A percentile compares a stretch with the other conserved stretches of the same genome.
These are phyloP conservation scores for Drosophila subquinaria DNA, from an alignment of 2,888 invertebrate genomes.

Conservation along the genomic window DNA sequence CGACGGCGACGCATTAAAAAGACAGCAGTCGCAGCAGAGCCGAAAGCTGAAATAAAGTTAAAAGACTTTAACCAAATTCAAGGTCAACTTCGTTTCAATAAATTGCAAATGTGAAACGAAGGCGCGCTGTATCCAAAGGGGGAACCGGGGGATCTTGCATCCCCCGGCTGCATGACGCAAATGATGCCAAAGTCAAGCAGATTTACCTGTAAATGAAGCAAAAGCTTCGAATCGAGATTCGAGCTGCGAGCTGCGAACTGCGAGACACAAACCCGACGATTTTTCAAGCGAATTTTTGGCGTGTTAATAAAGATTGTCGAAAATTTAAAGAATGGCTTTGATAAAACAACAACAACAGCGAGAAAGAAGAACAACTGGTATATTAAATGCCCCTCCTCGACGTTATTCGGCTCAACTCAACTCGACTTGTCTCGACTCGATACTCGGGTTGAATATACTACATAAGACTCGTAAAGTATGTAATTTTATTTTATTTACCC, in stretches of 20 bases:
- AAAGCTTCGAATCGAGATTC: slow-evolving; percentile 17
- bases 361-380: slow-evolving; percentile 63
- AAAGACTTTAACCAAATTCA: slow-evolving; percentile 82
- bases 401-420: not conserved
- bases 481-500: slow-evolving; percentile 59
- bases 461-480: slow-evolving; percentile 51
- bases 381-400: slow-evolving; percentile 51
- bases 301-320: slow-evolving; percentile 69
- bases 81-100: slow-evolving; percentile 81
- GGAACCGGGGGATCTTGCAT: slow-evolving; percentile 13
- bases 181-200: slow-evolving; percentile 62
- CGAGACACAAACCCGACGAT: slow-evolving; percentile 19
- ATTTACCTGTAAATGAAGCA: slow-evolving; percentile 29
- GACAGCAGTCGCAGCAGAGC: slow-evolving; percentile 47
- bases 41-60: slow-evolving; percentile 74
- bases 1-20: slow-evolving; percentile 33
- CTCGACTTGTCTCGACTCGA: not conserved
- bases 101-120: slow-evolving; percentile 76
- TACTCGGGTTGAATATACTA: slow-evolving; percentile 28
- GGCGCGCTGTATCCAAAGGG: slow-evolving; percentile 25
- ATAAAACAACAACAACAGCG: slow-evolving; percentile 42
- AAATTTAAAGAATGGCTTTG: slow-evolving; percentile 62
- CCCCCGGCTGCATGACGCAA: slow-evolving; percentile 62
- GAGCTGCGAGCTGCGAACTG: not conserved
- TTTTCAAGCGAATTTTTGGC: slow-evolving; percentile 59